Percentiles rank a stretch among this genome's conserved stretches.
Conservation (phyloP, 92 coral and sea anemone genomes). For the Epizoanthus scotinus region DNA sequence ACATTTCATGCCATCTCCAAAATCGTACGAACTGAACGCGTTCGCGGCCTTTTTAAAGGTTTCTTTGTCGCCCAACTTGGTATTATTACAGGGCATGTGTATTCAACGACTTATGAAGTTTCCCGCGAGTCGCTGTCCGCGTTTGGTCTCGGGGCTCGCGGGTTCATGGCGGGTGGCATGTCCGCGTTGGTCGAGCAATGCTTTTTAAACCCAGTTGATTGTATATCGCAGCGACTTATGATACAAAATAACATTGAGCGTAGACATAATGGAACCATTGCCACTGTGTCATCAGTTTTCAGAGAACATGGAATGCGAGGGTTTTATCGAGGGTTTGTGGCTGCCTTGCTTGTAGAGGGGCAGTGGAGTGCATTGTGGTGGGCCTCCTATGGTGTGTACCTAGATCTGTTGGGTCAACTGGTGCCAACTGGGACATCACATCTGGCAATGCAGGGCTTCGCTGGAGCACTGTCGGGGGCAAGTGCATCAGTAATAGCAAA, state of each 20-base stretch:
- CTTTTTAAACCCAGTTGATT: conserved; percentile 77
- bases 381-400: conserved; percentile 71
- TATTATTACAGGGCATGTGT: conserved; percentile 78
- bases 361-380: conserved; percentile 77
- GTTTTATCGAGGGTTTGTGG: conserved; percentile 72
- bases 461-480: conserved; percentile 74
- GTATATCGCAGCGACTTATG: conserved; percentile 80
- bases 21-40: conserved; percentile 75
- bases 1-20: conserved; percentile 83
- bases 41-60: conserved; percentile 86
- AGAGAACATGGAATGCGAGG: conserved; percentile 62
- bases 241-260: conserved; percentile 63
- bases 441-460: conserved; percentile 66
- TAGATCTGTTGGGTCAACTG: conserved; percentile 59
- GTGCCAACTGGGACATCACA: conserved; percentile 76
- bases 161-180: conserved; percentile 87
- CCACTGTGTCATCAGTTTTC: conserved; percentile 43
- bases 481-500: conserved; percentile 62
- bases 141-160: conserved; percentile 75
- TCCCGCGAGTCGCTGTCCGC: conserved; percentile 72
- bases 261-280: conserved; percentile 31
- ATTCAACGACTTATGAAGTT: conserved; percentile 84
- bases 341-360: conserved; percentile 68
- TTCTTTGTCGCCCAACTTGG: conserved; percentile 71
- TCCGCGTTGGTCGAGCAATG: conserved; percentile 86